Conservation (phyloP, 2,888 invertebrate genomes). For the Autographa pulchrina region DNA sequence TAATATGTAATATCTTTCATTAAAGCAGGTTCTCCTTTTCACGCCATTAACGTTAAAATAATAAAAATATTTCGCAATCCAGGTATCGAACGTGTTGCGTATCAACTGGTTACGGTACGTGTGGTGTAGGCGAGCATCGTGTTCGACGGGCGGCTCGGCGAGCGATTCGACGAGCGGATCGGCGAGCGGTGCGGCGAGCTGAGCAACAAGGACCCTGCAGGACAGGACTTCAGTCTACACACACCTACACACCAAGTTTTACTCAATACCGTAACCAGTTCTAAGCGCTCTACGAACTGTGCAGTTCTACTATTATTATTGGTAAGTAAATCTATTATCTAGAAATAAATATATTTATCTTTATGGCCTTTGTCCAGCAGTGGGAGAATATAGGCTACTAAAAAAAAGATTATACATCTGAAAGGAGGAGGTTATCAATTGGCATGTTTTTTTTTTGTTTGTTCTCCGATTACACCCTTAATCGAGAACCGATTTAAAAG, state of each 20-base stretch:
- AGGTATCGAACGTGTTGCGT: constrained; percentile 19
- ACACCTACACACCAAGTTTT: background rate
- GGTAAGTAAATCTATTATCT: no score
- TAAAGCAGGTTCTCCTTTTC: background rate
- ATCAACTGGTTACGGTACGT: constrained; percentile 18
- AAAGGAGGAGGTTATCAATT: no score
- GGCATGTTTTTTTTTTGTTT: no score
- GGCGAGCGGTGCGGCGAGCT: constrained; percentile 8
- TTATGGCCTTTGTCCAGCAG: no score
- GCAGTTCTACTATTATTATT: background rate
- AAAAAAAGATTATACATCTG: no score
- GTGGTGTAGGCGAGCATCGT: constrained; percentile 9
- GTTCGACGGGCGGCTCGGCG: constrained; percentile 17
- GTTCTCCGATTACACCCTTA: no score
- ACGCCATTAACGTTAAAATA: background rate
- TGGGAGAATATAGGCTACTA: no score
- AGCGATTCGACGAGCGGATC: constrained; percentile 16
- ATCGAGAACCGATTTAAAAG: no score
- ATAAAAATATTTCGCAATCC: constrained; percentile 4
- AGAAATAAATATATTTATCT: no score
- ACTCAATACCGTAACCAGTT: constrained; percentile 17
- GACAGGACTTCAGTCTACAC: background rate
- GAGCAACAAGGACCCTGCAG: background rate
- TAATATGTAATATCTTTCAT: background rate
- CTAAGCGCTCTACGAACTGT: constrained; percentile 4